Evolutionary conservation across 2,797 vertebrate species (phyloP).

Genomic region (Enteromius radiatus): DNA sequence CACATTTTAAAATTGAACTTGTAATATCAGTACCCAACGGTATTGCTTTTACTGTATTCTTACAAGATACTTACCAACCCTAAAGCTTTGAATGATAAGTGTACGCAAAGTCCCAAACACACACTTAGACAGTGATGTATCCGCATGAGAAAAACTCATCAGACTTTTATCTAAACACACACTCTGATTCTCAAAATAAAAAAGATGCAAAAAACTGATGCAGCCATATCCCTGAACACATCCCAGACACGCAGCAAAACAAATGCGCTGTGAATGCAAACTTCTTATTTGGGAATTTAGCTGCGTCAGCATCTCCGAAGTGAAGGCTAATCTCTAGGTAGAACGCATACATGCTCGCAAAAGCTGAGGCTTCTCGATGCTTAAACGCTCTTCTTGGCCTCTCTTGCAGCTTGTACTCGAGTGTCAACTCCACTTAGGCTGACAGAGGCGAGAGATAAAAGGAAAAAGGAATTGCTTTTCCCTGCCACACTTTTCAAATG

Average conservation of each 20-base stretch:
- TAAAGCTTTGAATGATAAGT: not conserved
- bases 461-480: slow-evolving; percentile 54
- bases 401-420: slow-evolving; percentile 34
- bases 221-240: slow-evolving; percentile 47
- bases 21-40: not conserved
- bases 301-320: slow-evolving; percentile 74
- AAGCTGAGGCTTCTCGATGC: slow-evolving; percentile 49
- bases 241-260: slow-evolving; percentile 21
- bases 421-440: slow-evolving; percentile 62
- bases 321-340: slow-evolving; percentile 74
- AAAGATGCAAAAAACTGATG: slow-evolving; percentile 31
- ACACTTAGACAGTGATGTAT: not conserved
- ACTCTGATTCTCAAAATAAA: not conserved
- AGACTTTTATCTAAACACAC: not conserved
- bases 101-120: not conserved
- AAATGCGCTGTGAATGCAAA: slow-evolving; percentile 72
- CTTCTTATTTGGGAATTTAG: slow-evolving; percentile 67
- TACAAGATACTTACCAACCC: not conserved
- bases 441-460: slow-evolving; percentile 50
- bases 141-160: not conserved
- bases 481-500: slow-evolving; percentile 52
- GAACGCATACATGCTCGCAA: slow-evolving; percentile 45
- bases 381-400: slow-evolving; percentile 42
- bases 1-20: not conserved
- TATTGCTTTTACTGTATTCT: not conserved